phyloP scores from a whole-genome alignment of 2,113 vertebrate genomes.

The Scophthalmus maximus region DNA sequence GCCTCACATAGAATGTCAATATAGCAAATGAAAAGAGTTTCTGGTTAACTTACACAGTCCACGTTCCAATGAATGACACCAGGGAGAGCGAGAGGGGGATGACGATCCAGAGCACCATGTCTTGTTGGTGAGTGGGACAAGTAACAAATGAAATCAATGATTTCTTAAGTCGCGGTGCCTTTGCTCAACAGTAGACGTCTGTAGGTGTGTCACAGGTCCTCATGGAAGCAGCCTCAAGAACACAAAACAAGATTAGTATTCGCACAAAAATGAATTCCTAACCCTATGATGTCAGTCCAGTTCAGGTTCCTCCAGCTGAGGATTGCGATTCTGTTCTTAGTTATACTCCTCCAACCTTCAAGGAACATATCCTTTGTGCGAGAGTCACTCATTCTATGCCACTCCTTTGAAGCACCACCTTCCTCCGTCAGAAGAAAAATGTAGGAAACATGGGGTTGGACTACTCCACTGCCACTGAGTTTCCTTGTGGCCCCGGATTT shows the following conservation, averaged over 20 bases:
- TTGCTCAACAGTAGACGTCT: constrained; percentile 10
- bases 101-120: constrained; percentile 82
- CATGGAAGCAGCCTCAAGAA: constrained; percentile 8
- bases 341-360: constrained; percentile 27
- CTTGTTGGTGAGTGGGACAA: constrained; percentile 22
- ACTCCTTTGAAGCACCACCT: constrained; percentile 66
- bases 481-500: too few species aligned
- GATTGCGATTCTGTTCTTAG: neutral
- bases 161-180: constrained; percentile 11
- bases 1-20: neutral
- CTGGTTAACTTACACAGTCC: constrained; percentile 82
- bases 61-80: constrained; percentile 82
- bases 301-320: neutral
- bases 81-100: constrained; percentile 77
- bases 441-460: constrained; percentile 63
- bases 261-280: neutral
- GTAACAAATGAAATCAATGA: neutral
- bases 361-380: constrained; percentile 27
- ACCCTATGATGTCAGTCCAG: neutral
- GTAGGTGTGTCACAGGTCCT: constrained; percentile 1
- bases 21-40: neutral
- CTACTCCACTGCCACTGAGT: constrained; percentile 9
- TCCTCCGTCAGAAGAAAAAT: constrained; percentile 51
- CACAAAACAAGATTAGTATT: neutral
- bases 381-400: constrained; percentile 36